Base-by-base conservation (phyloP, 2,797 vertebrate genomes). In the Ceyx erithaca region DNA sequence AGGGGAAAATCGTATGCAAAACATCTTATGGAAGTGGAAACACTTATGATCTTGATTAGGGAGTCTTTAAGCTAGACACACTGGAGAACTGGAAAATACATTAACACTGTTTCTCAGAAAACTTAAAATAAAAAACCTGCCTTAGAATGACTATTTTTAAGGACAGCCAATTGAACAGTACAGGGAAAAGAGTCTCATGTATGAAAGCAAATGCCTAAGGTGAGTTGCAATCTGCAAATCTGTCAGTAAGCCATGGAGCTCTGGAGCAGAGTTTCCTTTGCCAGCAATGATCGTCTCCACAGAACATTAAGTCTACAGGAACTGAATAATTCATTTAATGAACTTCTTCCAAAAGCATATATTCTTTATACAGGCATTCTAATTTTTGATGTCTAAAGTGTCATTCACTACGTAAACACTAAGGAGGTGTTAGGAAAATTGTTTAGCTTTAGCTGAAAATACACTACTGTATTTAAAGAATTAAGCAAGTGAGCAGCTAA, bases 301-400 rank as follows among this genome's bases (percentile, higher is more conserved):
- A 72, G 82, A 95, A 85, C 55, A 80, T 57, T 14, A 87, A 72
- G 80, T 79, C 70, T 76, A 70, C 63, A 91, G 80, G 70, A 95
- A 88, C 48, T n/a, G 48, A 92, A 49, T 48, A 87, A 93, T 70
- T 76, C 9, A 83, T 79, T 79, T 86, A 89, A 93, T 62, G 31
- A 92, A 72, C 30, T 84, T 70, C 79, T 52, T 85, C 58, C 41
- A 93, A 79, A 90, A 85, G 57, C 33, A 51, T 25, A 55, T 48
- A 79, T 66, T 86, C 86, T 87, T 63, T 89, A 81, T 35, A 64
- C 11, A 61, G 17, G 52, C 68, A 73, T 73, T 88, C 76, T 73
- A 88, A 85, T 90, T 16, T 61, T 57, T 87, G 33, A 79, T 71
- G 33, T 13, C 64, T 77, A 2, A 82, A 71, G 46, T 43, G 52